These are phyloP conservation scores for Brachymystax lenok DNA, from an alignment of 2,797 vertebrate genomes.

Conservation along the genomic window DNA sequence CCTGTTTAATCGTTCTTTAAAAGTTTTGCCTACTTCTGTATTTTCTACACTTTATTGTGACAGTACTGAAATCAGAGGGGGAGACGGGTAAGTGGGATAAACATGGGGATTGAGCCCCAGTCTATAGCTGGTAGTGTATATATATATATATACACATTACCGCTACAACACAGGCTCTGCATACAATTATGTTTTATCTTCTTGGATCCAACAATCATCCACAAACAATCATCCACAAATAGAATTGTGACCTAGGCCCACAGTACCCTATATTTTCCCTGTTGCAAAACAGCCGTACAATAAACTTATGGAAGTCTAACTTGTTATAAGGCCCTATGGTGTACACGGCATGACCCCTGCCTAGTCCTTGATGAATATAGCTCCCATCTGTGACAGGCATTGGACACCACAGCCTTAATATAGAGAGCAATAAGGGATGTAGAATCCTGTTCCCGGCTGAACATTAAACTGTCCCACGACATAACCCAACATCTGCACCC, in stretches of 20 bases:
- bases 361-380: neutral
- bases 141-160: neutral
- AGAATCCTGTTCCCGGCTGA: conserved; percentile 19
- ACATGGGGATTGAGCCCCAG: neutral
- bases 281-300: neutral
- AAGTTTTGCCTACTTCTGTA: neutral
- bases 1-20: no score
- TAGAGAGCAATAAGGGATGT: conserved; percentile 15
- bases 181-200: neutral
- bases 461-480: conserved; percentile 37
- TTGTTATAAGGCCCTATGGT: neutral
- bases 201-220: neutral
- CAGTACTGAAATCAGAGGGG: neutral
- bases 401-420: conserved; percentile 14
- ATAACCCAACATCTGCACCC: conserved; percentile 40
- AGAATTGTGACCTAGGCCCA: neutral
- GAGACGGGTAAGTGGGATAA: neutral
- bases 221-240: neutral
- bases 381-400: conserved; percentile 15
- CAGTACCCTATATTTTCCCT: neutral
- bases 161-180: neutral
- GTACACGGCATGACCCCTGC: neutral
- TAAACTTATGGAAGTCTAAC: neutral
- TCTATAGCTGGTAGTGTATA: neutral
- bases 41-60: neutral